Percentiles rank a stretch among this genome's conserved stretches.
Conservation (phyloP, 2,888 invertebrate genomes). For the Keiferia lycopersicella region DNA sequence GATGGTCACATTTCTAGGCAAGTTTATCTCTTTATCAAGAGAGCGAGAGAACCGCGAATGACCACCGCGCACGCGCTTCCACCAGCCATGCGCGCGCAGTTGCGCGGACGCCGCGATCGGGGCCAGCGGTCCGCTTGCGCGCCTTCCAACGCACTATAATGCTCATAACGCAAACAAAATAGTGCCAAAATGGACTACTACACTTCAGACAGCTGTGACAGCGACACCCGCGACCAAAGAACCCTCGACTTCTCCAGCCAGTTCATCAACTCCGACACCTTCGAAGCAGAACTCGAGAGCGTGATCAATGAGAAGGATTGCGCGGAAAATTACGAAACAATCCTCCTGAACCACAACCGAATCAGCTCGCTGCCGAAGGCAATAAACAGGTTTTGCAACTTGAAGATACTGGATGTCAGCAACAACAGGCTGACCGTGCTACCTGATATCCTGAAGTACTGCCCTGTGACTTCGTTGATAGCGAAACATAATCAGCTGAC, state of each 20-base stretch:
- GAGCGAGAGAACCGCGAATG: constrained; percentile 14
- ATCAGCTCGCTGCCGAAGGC: constrained; percentile 85
- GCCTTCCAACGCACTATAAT: background rate
- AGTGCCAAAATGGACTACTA: constrained; percentile 85
- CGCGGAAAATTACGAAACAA: constrained; percentile 84
- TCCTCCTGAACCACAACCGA: constrained; percentile 93
- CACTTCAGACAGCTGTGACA: constrained; percentile 92
- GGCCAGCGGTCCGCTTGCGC: constrained; percentile 36
- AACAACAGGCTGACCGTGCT: constrained; percentile 90
- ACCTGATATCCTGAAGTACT: constrained; percentile 88
- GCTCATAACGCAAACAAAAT: background rate
- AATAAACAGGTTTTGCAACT: constrained; percentile 84
- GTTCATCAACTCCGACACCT: constrained; percentile 81
- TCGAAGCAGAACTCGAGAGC: constrained; percentile 80
- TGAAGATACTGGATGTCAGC: constrained; percentile 92
- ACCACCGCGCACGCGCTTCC: background rate
- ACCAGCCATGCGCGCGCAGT: constrained; percentile 44
- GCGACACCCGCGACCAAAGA: constrained; percentile 86
- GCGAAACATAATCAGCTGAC: constrained; percentile 94
- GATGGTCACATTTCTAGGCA: constrained; percentile 13
- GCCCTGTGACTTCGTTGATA: constrained; percentile 89
- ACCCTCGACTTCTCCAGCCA: constrained; percentile 83
- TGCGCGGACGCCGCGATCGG: constrained; percentile 70
- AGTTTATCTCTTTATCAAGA: constrained; percentile 25
- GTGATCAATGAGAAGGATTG: constrained; percentile 83